Conservation (phyloP, 2,113 vertebrate genomes). For the Haplochromis vanheusdeni region DNA sequence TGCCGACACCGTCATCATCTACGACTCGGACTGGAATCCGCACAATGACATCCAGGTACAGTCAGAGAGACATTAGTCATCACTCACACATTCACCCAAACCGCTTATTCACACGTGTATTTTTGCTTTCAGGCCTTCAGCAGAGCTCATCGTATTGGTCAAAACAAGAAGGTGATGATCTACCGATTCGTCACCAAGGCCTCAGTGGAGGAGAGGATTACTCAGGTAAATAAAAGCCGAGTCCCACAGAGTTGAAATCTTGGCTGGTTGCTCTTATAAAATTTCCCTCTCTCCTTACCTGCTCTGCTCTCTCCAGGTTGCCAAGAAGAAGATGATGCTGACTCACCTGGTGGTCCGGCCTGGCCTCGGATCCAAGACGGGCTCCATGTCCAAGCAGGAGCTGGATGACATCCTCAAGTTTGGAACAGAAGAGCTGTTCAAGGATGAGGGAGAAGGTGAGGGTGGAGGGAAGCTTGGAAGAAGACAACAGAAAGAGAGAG, state of each 20-base stretch:
- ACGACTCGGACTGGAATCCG: slow-evolving; percentile 98
- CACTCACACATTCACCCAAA: rapidly evolving
- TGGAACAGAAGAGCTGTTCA: slow-evolving; percentile 92
- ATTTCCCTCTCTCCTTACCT: background rate
- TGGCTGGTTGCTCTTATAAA: background rate
- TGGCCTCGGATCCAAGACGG: slow-evolving; percentile 92
- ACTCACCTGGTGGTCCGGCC: slow-evolving; percentile 94
- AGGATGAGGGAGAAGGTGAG: slow-evolving; percentile 77
- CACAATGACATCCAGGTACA: slow-evolving; percentile 97
- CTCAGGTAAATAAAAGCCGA: slow-evolving; percentile 66
- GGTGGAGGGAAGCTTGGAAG: background rate
- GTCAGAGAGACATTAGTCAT: rapidly evolving
- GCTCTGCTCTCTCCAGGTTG: slow-evolving; percentile 65
- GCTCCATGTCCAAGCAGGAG: slow-evolving; percentile 98
- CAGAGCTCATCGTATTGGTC: slow-evolving; percentile 95
- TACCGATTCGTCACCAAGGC: slow-evolving; percentile 97
- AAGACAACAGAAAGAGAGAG: background rate
- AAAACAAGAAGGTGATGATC: slow-evolving; percentile 98
- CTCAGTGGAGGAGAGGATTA: slow-evolving; percentile 95
- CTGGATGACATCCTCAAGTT: slow-evolving; percentile 98
- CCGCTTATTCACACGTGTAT: background rate
- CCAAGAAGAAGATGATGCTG: slow-evolving; percentile 99
- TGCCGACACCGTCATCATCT: slow-evolving; percentile 95
- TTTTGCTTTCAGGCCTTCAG: slow-evolving; percentile 82
- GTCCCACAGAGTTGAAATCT: background rate